Conservation (phyloP, 2,113 vertebrate species). For the Malaclemys terrapin region DNA sequence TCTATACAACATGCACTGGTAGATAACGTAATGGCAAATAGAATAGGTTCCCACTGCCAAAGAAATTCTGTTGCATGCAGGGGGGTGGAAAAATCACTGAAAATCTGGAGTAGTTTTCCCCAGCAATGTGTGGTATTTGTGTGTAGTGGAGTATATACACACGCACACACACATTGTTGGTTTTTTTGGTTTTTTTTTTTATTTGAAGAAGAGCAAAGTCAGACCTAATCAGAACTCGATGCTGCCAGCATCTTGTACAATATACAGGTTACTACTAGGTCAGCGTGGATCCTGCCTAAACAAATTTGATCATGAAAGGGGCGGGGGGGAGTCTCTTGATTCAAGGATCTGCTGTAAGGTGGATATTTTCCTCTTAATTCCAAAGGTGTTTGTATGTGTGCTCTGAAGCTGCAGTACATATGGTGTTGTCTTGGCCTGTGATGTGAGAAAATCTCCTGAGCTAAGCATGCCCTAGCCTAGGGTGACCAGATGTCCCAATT, state of each 20-base stretch:
- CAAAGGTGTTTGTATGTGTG: fast-evolving
- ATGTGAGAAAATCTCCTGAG: fast-evolving
- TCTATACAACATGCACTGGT: not conserved
- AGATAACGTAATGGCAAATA: not conserved
- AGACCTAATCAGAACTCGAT: not conserved
- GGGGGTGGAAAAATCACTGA: not conserved
- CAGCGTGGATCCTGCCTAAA: not conserved
- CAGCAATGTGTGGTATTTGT: not conserved
- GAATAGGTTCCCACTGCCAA: not conserved
- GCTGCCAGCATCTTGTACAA: not conserved
- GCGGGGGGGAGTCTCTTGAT: not conserved
- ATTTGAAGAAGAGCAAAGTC: not conserved
- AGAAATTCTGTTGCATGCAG: fast-evolving
- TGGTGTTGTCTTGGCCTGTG: not conserved
- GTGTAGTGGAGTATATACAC: too few species aligned
- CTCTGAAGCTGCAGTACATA: not conserved
- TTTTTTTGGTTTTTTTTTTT: too few species aligned
- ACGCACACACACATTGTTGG: too few species aligned
- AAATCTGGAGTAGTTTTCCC: fast-evolving
- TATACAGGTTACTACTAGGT: fast-evolving
- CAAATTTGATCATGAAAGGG: fast-evolving
- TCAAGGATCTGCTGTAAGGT: not conserved
- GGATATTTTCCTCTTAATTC: not conserved
- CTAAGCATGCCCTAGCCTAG: not conserved
- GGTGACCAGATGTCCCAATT: too few species aligned